Conservation (phyloP, 2,113 vertebrate genomes). For the Antechinus stuartii region DNA sequence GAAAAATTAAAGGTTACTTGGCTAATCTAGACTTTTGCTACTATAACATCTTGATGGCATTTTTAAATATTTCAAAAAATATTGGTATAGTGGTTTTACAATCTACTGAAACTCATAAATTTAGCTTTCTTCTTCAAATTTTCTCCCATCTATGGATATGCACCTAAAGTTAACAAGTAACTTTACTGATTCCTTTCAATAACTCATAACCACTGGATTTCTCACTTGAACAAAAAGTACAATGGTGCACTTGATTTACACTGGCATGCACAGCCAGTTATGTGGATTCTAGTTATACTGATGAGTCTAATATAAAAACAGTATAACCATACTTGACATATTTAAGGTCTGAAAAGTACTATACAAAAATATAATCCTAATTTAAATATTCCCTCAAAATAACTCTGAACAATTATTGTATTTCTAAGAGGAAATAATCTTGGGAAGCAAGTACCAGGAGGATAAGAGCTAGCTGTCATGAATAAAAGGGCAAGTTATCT, state of each 20-base stretch:
- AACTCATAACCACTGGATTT: neutral
- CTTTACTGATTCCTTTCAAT: neutral
- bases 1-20: neutral
- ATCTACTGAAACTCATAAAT: neutral
- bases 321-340: too few species aligned
- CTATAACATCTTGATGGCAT: neutral
- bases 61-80: neutral
- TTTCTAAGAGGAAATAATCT: neutral
- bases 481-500: neutral
- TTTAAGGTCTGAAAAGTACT: too few species aligned
- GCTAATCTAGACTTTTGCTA: neutral
- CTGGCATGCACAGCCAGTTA: neutral
- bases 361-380: too few species aligned
- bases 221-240: neutral
- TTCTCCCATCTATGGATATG: neutral
- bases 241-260: neutral
- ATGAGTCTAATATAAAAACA: neutral
- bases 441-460: neutral
- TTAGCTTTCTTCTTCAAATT: neutral
- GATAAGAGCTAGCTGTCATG: neutral
- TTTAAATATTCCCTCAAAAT: neutral
- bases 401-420: neutral
- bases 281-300: neutral
- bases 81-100: neutral
- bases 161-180: neutral